These are phyloP conservation scores for Lophius americanus DNA, from an alignment of 2,797 vertebrate species.

Conservation along the genomic window DNA sequence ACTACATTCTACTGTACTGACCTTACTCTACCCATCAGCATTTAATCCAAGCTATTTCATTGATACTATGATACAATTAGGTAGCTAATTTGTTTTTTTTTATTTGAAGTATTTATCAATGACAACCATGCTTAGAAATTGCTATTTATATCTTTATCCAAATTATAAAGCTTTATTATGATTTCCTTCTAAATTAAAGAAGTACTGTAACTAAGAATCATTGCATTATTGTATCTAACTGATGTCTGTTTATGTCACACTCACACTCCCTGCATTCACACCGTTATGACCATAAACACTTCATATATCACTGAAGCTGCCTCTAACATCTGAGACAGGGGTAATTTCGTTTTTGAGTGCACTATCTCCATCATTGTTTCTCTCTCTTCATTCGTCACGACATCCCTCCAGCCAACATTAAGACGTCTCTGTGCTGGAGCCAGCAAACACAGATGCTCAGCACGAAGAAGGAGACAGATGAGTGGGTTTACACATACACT, in stretches of 20 bases:
- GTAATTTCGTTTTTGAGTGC: constrained; percentile 32
- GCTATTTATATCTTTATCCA: background rate
- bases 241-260: constrained; percentile 5
- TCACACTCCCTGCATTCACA: constrained; percentile 14
- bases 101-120: background rate
- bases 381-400: constrained; percentile 31
- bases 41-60: background rate
- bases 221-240: background rate
- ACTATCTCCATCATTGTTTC: constrained; percentile 27
- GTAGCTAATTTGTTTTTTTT: background rate
- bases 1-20: background rate
- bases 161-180: background rate
- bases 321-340: constrained; percentile 42
- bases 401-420: constrained; percentile 54
- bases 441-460: constrained; percentile 51
- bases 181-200: background rate
- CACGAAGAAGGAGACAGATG: constrained; percentile 27
- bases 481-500: constrained; percentile 16
- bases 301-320: constrained; percentile 39
- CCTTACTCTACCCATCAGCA: background rate
- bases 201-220: background rate
- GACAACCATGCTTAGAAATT: background rate
- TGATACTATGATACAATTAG: no score
- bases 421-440: constrained; percentile 41
- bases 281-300: constrained; percentile 8